Percentiles rank a stretch among this genome's conserved stretches.
Conservation (phyloP, 2,888 invertebrate species). For the Microctonus brassicae region DNA sequence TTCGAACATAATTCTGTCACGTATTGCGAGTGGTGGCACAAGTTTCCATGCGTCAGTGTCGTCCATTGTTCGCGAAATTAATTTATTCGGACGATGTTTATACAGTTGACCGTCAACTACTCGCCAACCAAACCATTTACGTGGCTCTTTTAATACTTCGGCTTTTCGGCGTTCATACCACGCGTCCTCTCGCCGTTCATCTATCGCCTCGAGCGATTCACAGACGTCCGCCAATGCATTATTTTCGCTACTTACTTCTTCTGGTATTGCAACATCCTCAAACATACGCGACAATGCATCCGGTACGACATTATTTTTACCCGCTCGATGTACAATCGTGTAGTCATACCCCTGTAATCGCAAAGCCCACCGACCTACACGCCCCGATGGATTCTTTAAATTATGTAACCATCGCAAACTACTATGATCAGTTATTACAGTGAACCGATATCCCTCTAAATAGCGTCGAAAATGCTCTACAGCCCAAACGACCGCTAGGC, state of each 20-base stretch:
- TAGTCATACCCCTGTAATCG: slow-evolving; percentile 23
- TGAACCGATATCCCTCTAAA: slow-evolving; percentile 28
- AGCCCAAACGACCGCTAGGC: too few relatives aligned
- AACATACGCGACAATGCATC: slow-evolving; percentile 29
- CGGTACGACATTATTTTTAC: slow-evolving; percentile 43
- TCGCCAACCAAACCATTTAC: neutral
- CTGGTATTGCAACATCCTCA: neutral
- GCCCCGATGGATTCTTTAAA: slow-evolving; percentile 26
- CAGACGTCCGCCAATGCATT: neutral
- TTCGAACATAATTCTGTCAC: too few relatives aligned
- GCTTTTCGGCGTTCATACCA: slow-evolving; percentile 19
- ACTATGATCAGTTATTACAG: slow-evolving; percentile 32
- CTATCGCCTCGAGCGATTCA: too few relatives aligned
- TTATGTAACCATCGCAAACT: slow-evolving; percentile 29
- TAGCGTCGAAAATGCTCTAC: too few relatives aligned
- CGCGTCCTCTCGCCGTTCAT: neutral
- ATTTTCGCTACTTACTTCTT: neutral
- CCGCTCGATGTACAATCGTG: slow-evolving; percentile 24
- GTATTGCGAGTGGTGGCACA: slow-evolving; percentile 46
- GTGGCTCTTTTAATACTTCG: slow-evolving; percentile 11
- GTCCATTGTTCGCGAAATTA: neutral
- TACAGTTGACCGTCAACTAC: neutral
- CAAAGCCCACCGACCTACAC: slow-evolving; percentile 26
- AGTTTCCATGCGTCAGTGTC: slow-evolving; percentile 42
- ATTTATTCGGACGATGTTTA: neutral